A percentile compares a stretch with the other conserved stretches of the same genome.
Evolutionary conservation across 1,140 invertebrate species (phyloP).

Genomic region (Copidosoma floridanum): DNA sequence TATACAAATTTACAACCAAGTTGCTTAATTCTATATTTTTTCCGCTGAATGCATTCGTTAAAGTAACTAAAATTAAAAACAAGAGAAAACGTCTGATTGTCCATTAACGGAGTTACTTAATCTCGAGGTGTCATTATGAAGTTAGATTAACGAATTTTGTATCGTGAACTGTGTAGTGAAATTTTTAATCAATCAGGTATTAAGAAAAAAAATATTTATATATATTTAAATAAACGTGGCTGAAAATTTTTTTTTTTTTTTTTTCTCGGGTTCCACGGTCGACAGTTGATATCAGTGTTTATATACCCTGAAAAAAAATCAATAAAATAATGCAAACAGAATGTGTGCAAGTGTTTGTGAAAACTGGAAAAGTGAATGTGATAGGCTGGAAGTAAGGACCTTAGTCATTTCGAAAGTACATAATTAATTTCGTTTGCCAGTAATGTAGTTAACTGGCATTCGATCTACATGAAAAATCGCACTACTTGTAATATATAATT

Average conservation of each 20-base stretch:
- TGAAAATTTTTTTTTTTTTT: conserved; percentile 8
- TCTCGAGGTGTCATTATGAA: conserved; percentile 43
- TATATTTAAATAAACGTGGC: conserved; percentile 41
- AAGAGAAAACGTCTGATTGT: conserved; percentile 18
- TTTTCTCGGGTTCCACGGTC: conserved; percentile 15
- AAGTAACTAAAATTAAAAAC: conserved; percentile 3
- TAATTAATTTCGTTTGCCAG: conserved; percentile 21
- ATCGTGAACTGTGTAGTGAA: conserved; percentile 49
- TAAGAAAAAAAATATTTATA: conserved; percentile 46
- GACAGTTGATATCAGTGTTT: conserved; percentile 39
- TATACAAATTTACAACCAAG: conserved; percentile 27
- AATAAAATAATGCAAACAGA: too few species aligned
- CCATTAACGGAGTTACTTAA: conserved; percentile 42
- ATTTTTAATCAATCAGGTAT: conserved; percentile 47
- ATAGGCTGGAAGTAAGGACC: conserved; percentile 14
- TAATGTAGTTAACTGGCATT: conserved; percentile 12
- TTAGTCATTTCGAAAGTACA: conserved; percentile 28
- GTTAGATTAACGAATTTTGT: conserved; percentile 47
- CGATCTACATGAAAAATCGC: conserved; percentile 12
- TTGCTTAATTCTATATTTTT: conserved; percentile 28
- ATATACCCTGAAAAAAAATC: conserved; percentile 22
- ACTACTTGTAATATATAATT: conserved; percentile 32
- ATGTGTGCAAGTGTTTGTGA: too few species aligned
- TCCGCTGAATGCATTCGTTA: conserved; percentile 13
- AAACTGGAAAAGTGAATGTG: too few species aligned